Conservation (phyloP, 64 coral and sea anemone genomes). For the Cladopsammia gracilis region DNA sequence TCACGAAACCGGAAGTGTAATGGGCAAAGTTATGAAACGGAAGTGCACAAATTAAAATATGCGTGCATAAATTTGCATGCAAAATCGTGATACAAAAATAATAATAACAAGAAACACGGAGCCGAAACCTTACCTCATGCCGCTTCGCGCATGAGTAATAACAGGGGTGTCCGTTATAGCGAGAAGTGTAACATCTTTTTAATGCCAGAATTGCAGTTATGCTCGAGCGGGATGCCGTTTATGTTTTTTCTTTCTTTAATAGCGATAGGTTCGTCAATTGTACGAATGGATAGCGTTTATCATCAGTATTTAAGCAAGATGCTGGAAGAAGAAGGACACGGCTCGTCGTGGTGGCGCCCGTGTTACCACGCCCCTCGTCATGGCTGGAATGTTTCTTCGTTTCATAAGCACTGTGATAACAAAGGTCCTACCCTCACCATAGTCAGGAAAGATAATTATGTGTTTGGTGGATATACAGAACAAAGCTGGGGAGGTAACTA, state of each 20-base stretch:
- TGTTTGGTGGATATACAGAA: conserved; percentile 77
- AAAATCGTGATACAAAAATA: too few relatives aligned
- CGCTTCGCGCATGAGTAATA: too few relatives aligned
- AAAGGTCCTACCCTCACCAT: conserved; percentile 72
- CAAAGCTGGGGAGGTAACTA: conserved; percentile 44
- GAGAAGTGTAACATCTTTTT: too few relatives aligned
- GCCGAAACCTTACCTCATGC: too few relatives aligned
- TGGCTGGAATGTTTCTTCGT: conserved; percentile 65
- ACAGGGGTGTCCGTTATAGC: too few relatives aligned
- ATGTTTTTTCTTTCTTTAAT: background rate
- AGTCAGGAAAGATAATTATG: conserved; percentile 57
- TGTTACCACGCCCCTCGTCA: conserved; percentile 62
- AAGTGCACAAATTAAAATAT: too few relatives aligned
- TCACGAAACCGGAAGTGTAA: too few relatives aligned
- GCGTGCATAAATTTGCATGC: too few relatives aligned
- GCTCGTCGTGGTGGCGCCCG: conserved; percentile 20
- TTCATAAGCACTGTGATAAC: conserved; percentile 56
- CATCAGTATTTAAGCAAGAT: conserved; percentile 8
- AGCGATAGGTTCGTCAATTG: conserved; percentile 4
- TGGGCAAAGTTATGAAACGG: too few relatives aligned
- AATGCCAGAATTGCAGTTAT: too few relatives aligned
- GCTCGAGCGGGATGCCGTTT: background rate
- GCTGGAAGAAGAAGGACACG: background rate
- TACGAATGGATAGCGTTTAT: background rate
- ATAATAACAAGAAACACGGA: too few relatives aligned